phyloP scores from a whole-genome alignment of 1,140 invertebrate genomes.

The Liolophura sinensis region DNA sequence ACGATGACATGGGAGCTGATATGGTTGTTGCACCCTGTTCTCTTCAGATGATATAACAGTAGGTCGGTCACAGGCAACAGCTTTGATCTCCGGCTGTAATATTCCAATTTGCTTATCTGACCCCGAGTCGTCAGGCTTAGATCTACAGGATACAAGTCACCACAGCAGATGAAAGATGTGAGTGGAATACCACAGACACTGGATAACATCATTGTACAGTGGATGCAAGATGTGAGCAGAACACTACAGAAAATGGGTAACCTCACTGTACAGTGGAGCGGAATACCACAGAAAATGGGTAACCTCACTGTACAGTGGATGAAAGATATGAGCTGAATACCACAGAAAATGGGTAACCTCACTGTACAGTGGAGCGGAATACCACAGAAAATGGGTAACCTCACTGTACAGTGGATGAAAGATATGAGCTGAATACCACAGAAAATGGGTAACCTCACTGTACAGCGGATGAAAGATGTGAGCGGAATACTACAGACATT shows the following conservation, averaged over 20 bases:
- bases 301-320: slow-evolving; percentile 1
- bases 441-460: too few species aligned
- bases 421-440: too few species aligned
- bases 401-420: too few species aligned
- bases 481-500: too few species aligned
- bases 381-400: neutral
- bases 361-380: slow-evolving; percentile 6
- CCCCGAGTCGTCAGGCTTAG: neutral
- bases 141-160: neutral
- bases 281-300: neutral
- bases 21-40: neutral
- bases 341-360: slow-evolving; percentile 6
- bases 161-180: neutral
- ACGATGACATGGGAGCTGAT: neutral
- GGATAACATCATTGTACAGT: too few species aligned
- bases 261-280: too few species aligned
- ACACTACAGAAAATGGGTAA: too few species aligned
- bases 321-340: slow-evolving; percentile 7
- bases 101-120: neutral
- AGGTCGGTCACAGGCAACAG: neutral
- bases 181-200: neutral
- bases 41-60: neutral
- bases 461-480: too few species aligned
- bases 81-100: neutral
- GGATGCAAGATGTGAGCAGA: too few species aligned